Evolutionary conservation across 2,797 vertebrate species (phyloP).

Genomic region (Philypnodon macrostomus): DNA sequence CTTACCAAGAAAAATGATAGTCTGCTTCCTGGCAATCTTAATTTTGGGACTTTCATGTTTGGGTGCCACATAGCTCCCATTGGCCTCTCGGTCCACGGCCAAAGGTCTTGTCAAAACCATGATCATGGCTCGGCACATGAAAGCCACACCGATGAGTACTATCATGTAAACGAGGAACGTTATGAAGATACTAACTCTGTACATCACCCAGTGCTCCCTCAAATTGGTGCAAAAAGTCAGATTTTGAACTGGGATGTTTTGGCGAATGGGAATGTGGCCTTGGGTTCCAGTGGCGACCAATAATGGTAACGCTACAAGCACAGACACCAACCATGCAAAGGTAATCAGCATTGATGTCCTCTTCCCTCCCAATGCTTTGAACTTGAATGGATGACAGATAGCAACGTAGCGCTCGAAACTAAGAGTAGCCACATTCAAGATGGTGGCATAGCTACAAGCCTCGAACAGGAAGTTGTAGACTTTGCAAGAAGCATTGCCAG

Average conservation of each 20-base stretch:
- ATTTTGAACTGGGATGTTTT: slow-evolving; percentile 59
- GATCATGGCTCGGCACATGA: slow-evolving; percentile 94
- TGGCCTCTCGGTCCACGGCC: slow-evolving; percentile 19
- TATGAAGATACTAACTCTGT: slow-evolving; percentile 82
- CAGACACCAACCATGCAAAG: slow-evolving; percentile 85
- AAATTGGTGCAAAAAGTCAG: slow-evolving; percentile 91
- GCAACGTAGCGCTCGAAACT: slow-evolving; percentile 93
- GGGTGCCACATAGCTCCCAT: not conserved
- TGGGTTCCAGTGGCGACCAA: slow-evolving; percentile 85
- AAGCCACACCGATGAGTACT: slow-evolving; percentile 79
- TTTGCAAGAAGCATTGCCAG: slow-evolving; percentile 81
- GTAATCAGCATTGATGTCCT: slow-evolving; percentile 80
- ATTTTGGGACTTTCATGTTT: slow-evolving; percentile 73
- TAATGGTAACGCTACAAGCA: slow-evolving; percentile 84
- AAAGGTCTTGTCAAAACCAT: slow-evolving; percentile 70
- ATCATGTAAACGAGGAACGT: slow-evolving; percentile 86
- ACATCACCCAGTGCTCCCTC: slow-evolving; percentile 82
- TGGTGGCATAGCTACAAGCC: slow-evolving; percentile 92
- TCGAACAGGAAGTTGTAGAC: slow-evolving; percentile 93
- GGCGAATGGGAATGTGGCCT: slow-evolving; percentile 62
- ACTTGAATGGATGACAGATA: slow-evolving; percentile 91
- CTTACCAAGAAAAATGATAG: slow-evolving; percentile 91
- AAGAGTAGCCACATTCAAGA: slow-evolving; percentile 89
- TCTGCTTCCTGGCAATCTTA: slow-evolving; percentile 85
- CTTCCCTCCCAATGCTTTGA: slow-evolving; percentile 73